Evolutionary conservation across 1,140 invertebrate species (phyloP).

Genomic region (Drosophila navojoa): DNA sequence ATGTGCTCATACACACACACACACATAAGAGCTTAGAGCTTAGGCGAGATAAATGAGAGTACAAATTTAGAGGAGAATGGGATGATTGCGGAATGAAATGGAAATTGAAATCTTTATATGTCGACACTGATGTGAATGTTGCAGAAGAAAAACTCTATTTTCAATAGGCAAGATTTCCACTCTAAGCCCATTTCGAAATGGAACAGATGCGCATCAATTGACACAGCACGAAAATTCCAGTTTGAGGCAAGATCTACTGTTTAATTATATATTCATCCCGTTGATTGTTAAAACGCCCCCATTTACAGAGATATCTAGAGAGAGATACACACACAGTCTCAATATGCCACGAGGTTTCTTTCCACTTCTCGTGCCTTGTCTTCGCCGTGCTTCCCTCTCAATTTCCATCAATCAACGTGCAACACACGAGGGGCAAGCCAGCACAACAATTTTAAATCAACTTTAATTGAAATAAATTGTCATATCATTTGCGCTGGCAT

Average conservation of each 20-base stretch:
- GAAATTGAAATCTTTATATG: not conserved
- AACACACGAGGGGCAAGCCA: not conserved
- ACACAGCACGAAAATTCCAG: not conserved
- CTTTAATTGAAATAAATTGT: slow-evolving; percentile 82
- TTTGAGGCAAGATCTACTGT: not conserved
- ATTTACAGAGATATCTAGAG: slow-evolving; percentile 24
- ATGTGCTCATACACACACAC: slow-evolving; percentile 6
- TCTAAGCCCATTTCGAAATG: not conserved
- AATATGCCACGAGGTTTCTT: slow-evolving; percentile 24
- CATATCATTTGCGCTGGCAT: slow-evolving; percentile 66
- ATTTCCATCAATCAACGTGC: slow-evolving; percentile 47
- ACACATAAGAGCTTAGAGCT: not conserved
- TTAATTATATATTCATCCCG: slow-evolving; percentile 10
- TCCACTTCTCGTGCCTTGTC: slow-evolving; percentile 26
- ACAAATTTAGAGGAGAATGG: not conserved
- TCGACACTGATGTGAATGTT: too few relatives aligned
- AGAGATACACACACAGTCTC: slow-evolving; percentile 10
- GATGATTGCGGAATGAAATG: not conserved
- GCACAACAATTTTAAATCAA: slow-evolving; percentile 75
- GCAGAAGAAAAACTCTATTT: too few relatives aligned
- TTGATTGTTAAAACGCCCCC: slow-evolving; percentile 26
- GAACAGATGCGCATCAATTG: not conserved
- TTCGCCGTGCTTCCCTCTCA: slow-evolving; percentile 9
- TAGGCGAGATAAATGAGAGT: not conserved
- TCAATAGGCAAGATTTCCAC: too few relatives aligned